A percentile compares a stretch with the other conserved stretches of the same genome.
phyloP scores from a whole-genome alignment of 2,797 vertebrate genomes.

The Valencia hispanica region DNA sequence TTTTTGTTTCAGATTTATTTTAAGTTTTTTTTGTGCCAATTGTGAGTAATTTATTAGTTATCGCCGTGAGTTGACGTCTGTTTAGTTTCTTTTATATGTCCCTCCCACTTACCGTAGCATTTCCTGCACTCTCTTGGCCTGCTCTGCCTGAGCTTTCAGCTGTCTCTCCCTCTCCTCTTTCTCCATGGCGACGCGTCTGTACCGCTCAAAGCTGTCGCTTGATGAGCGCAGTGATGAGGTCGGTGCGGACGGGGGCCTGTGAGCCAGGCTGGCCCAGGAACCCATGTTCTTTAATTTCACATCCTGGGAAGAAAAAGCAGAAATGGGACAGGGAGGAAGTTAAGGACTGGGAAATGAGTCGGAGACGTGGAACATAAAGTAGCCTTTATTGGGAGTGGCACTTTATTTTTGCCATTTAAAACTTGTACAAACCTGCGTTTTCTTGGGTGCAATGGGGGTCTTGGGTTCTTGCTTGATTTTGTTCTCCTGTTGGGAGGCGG shows the following conservation, averaged over 20 bases:
- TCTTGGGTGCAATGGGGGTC: slow-evolving; percentile 87
- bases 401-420: neutral
- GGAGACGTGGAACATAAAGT: neutral
- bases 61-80: neutral
- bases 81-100: too few species aligned
- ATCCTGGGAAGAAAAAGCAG: slow-evolving; percentile 69
- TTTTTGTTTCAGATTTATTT: too few species aligned
- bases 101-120: slow-evolving; percentile 82
- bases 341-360: neutral
- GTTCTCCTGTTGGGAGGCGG: slow-evolving; percentile 79
- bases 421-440: slow-evolving; percentile 75
- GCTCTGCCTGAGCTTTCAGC: slow-evolving; percentile 89
- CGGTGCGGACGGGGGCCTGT: slow-evolving; percentile 86
- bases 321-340: too few species aligned
- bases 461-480: slow-evolving; percentile 91
- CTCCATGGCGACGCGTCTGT: slow-evolving; percentile 87
- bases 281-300: slow-evolving; percentile 92
- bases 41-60: neutral
- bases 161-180: slow-evolving; percentile 92
- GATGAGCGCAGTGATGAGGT: slow-evolving; percentile 88
- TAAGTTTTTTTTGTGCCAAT: neutral
- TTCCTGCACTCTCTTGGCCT: slow-evolving; percentile 85
- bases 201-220: slow-evolving; percentile 93
- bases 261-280: slow-evolving; percentile 91
- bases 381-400: neutral